Conservation (phyloP, 2,888 invertebrate species). For the Acrobasis consociella region DNA sequence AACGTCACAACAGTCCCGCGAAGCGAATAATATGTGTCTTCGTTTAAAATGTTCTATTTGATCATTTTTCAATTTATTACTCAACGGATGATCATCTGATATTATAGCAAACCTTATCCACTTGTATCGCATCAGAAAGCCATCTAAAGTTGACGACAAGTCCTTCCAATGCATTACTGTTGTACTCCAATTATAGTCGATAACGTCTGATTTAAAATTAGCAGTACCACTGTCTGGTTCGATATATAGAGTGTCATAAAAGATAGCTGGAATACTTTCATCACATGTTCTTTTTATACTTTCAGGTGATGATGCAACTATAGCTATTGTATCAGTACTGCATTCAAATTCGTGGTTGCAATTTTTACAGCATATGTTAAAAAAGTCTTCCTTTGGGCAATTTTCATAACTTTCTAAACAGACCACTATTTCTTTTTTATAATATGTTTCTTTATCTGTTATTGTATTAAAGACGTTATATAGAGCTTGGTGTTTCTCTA, state of each 20-base stretch:
- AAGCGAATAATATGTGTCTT: background rate
- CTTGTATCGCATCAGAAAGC: background rate
- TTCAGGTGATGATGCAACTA: background rate
- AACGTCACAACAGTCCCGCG: background rate
- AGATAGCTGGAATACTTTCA: constrained; percentile 20
- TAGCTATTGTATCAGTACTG: background rate
- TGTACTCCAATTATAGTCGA: background rate
- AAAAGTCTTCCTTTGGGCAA: background rate
- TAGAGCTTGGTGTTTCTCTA: background rate
- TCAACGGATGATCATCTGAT: constrained; percentile 44
- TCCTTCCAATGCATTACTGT: constrained; percentile 18
- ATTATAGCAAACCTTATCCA: constrained; percentile 49
- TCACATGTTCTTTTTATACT: background rate
- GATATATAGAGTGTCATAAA: constrained; percentile 4
- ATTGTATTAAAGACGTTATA: background rate
- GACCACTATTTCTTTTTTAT: background rate
- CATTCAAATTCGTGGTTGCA: constrained; percentile 5
- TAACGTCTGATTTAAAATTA: constrained; percentile 11
- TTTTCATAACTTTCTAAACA: background rate
- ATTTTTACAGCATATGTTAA: background rate
- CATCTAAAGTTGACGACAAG: constrained; percentile 17
- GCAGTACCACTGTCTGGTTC: background rate
- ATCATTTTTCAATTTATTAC: constrained; percentile 39
- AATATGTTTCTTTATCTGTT: background rate
- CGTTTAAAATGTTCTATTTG: background rate